phyloP scores from a whole-genome alignment of 2,888 invertebrate genomes.

The Heteropelma amictum region DNA sequence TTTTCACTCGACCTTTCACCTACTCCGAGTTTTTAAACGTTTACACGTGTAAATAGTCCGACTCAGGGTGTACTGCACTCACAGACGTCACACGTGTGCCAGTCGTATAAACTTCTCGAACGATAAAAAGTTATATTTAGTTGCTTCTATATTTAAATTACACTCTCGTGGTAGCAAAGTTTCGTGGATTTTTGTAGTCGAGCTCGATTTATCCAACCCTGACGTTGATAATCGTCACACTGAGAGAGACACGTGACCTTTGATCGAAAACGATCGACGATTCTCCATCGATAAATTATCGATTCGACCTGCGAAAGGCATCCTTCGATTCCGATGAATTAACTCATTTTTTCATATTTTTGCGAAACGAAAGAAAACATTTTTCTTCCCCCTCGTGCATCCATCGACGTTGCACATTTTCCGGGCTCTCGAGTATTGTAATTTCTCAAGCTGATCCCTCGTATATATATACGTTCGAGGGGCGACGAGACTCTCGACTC shows the following conservation, averaged over 20 bases:
- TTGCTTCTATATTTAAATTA: constrained; percentile 19
- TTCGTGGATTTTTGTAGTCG: background rate
- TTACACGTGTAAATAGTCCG: constrained; percentile 15
- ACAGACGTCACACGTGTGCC: constrained; percentile 22
- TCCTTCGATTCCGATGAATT: no score
- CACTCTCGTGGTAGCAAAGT: background rate
- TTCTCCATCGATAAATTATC: no score
- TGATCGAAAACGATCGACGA: no score
- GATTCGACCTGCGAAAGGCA: no score
- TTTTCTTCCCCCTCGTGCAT: no score
- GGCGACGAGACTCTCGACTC: no score
- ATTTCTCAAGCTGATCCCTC: no score
- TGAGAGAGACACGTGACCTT: background rate
- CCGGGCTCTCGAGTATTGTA: no score
- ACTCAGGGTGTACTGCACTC: constrained; percentile 1
- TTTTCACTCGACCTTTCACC: constrained; percentile 34
- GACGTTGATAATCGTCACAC: background rate
- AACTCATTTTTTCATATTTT: no score
- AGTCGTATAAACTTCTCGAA: constrained; percentile 1
- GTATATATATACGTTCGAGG: no score
- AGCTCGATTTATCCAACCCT: background rate
- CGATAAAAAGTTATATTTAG: constrained; percentile 1
- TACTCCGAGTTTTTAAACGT: background rate
- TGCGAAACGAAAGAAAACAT: no score
- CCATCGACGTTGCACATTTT: no score